Base-by-base conservation (phyloP, 2,113 vertebrate genomes). In the Buteo buteo region DNA sequence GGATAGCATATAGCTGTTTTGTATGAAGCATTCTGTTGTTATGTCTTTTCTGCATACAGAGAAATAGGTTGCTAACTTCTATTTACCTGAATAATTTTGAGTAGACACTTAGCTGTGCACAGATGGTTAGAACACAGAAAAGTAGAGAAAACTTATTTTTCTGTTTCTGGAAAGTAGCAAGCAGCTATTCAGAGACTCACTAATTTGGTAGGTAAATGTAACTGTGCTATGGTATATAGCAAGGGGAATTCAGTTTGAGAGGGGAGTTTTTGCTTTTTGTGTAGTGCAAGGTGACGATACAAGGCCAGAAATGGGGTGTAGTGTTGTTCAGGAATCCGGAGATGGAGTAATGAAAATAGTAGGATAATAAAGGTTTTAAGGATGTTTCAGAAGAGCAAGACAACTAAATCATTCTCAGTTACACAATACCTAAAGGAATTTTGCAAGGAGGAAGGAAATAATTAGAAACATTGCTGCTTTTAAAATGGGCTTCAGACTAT, bases 381-480 rank as follows among this genome's bases (percentile, higher is more conserved):
- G 44, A 36, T 82, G 25, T 88, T 88, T 78, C 57, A 65, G 69
- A 42, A 62, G 76, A 66, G 21, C n/a, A 34, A 32, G 45, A 74
- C n/a, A 64, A 28, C 26, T 16, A 64, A 64, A 28, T 88, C 7
- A 20, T 70, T 70, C 49, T 55, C 40, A 17, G 28, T 71, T 76
- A 42, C 11, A 32, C 52, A 79, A 24, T 79, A 25, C 44, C 10
- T 57, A 36, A 36, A 36, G 67, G 82, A 67, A 29, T 89, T 82
- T 55, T 84, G 29, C 19, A 44, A 65, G 70, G 69, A 92, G 47
- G 45, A 94, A 86, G 70, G 86, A 89, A 89, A 82, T 69, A 38
- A 84, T 84, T 64, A 13, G 76, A 25, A 83, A 64, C 24, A 14
- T 10, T 45, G 36, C n/a, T 88, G 25, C 34, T 71, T 66, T 90